Base-by-base conservation (phyloP, 53 echinoderm and acorn worm species). In the Pentamera pediparva region DNA sequence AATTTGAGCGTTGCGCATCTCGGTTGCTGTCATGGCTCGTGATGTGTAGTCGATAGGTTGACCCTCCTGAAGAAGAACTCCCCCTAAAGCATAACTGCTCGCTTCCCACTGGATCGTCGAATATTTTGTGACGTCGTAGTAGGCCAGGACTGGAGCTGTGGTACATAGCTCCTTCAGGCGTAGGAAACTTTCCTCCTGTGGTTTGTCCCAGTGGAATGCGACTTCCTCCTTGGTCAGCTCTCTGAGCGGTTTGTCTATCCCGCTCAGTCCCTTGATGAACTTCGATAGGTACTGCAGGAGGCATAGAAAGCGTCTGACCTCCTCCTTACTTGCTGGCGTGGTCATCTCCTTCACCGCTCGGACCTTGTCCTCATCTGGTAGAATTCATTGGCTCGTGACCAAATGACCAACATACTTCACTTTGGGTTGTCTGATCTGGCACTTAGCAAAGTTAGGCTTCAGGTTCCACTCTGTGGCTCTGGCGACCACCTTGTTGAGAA, bases 331-430 rank as follows among this genome's bases (percentile, higher is more conserved):
- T 35, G 51, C 18, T 11, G 86, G 82, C 17, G 19, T 58, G 3
- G 73, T 76, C 70, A 82, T 76, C 6, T 69, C 70, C 31, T 9
- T 69, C 4, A 81, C 43, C 25, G 76, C 70, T n/a, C 36, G 33
- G 6, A 85, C 65, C n/a, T 80, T 79, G 0, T 74, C 75, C 32
- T 75, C 75, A n/a, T 79, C 56, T 15, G 85, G 79, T n/a, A n/a
- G n/a, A n/a, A n/a, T n/a, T n/a, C 84, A 69, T 5, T 56, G 35
- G 40, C 54, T 56, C 31, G 88, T 75, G 13, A 80, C 35, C 17
- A 88, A 62, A 53, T 84, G 89, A 17, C 79, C 84, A 13, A 84
- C 62, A 48, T 83, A 79, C 53, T 81, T 81, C 17, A 76, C 75
- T 34, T 59, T 26, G 7, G 22, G 2, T 22, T 76, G 55, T 67